Evolutionary conservation across 2,888 invertebrate genomes (phyloP), one percentile per base, ranked within the genome.

Genomic region (Lithophane semibrunnea): DNA sequence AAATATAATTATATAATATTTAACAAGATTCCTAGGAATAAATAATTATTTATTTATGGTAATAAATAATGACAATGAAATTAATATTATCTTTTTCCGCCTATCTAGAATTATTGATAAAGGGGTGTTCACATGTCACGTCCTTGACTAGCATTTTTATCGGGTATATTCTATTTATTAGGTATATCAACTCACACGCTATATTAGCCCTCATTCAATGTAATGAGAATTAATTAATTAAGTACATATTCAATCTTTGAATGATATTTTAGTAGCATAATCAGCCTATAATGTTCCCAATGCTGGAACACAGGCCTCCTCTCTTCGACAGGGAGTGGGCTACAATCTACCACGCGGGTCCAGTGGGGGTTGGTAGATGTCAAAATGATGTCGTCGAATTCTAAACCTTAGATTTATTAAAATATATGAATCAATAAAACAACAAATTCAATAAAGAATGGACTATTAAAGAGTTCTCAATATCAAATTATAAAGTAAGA

Each of bases 101-200:
- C 13, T 77, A 79, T 68, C 71, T 71, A 64, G 29, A 76, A 64
- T 44, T 29, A 52, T 78, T 61, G 47, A 77, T 72, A 68, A 37
- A 66, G 18, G 44, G 29, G 42, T 42, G 12, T 64, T 64, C 68
- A 68, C 37, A 72, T 71, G 44, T 42, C 3, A 42, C 16, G 24
- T 37, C 60, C 60, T 66, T 66, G 18, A 61, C 10, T 66, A 69
- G 37, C 3, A 13, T 69, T 52, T 29, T 37, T 29, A 61, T 74
- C 29, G 37, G 16, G 2, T 44, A 7, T 60, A 37, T 47, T 71
- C 29, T 49, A 49, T 29, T 37, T 12, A 58, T 9, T 37, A 52
- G 18, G 52, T 18, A 5, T 1, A 7, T 12, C 16, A 52, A 68
- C 16, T 67, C 13, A n/a, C 10, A 16, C 37, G 16, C 37, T 68